phyloP scores from a whole-genome alignment of 2,797 vertebrate genomes.

The Acipenser oxyrinchus region DNA sequence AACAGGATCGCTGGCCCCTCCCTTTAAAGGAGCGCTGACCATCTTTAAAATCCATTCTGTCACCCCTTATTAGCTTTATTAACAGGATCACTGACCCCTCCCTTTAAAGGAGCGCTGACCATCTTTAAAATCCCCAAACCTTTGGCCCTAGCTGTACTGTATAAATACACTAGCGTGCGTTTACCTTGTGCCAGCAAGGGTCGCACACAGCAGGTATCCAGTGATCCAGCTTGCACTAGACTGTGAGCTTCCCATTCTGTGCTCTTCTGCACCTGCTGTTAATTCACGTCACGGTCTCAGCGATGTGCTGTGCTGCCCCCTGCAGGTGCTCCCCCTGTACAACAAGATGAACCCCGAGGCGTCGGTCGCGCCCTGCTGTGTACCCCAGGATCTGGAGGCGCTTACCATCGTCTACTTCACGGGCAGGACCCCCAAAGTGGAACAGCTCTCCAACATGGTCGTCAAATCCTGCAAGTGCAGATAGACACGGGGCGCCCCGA shows the following conservation, averaged over 20 bases:
- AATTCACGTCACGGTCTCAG: conserved; percentile 37
- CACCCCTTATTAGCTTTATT: too few species aligned
- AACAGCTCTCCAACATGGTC: conserved; percentile 75
- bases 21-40: too few species aligned
- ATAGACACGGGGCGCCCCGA: conserved; percentile 33
- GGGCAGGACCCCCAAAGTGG: conserved; percentile 63
- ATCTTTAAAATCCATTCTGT: too few species aligned
- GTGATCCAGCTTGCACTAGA: not conserved
- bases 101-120: too few species aligned
- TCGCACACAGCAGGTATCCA: too few species aligned
- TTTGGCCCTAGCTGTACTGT: too few species aligned
- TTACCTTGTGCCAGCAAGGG: too few species aligned
- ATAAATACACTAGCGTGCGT: too few species aligned
- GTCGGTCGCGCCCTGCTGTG: conserved; percentile 67
- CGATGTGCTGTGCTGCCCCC: conserved; percentile 30
- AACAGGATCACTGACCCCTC: too few species aligned
- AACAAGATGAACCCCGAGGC: conserved; percentile 73
- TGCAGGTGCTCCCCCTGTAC: conserved; percentile 68
- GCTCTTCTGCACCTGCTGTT: conserved; percentile 18
- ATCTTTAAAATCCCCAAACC: too few species aligned
- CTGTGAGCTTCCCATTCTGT: not conserved
- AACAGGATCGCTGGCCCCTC: too few species aligned
- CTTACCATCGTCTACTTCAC: conserved; percentile 73
- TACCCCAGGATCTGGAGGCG: conserved; percentile 71
- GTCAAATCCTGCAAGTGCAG: conserved; percentile 73